Base-by-base conservation (phyloP, 2,113 vertebrate species). In the Chaetodon trifascialis region DNA sequence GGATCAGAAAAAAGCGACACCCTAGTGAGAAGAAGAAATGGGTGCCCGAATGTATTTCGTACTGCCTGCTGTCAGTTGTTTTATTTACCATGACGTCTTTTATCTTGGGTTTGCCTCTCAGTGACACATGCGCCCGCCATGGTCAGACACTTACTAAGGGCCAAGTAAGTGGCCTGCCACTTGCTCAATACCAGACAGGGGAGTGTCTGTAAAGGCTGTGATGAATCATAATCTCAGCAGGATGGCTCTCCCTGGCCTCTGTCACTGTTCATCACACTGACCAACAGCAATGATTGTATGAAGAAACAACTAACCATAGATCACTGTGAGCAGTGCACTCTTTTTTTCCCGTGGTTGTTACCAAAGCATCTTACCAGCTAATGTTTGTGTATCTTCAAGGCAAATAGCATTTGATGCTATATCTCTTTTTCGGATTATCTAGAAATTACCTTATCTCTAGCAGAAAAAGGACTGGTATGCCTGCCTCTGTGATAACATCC, bases 191-290 rank as follows among this genome's bases (percentile, higher is more conserved):
- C 15, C 73, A 65, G 68, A 79, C 65, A 62, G 62, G 49, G 17
- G 49, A 25, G 54, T 21, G 51, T 74, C 64, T 80, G 23, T 55
- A 62, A 59, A 81, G 69, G 49, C 15, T 66, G 40, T 38, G 76
- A 86, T 80, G 79, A 74, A 79, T 88, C 64, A 59, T 17, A 49
- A 44, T 73, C 56, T 78, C 55, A 73, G 40, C 75, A 52, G 40
- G 59, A 54, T 25, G 59, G 40, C 30, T 62, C 76, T 69, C 64
- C n/a, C 34, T 59, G 11, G 44, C 71, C 66, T 77, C 55, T 64
- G 49, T 64, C 75, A 55, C 74, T 55, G 56, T 49, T 79, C 56
- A 79, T 73, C 66, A 83, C 34, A 47, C 34, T 30, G 12, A 1
- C 79, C 72, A 72, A 72, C 40, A 88, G 64, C 58, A 72, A 64